These are phyloP conservation scores for Zophobas morio DNA, from an alignment of 1,140 invertebrate species.

Conservation along the genomic window DNA sequence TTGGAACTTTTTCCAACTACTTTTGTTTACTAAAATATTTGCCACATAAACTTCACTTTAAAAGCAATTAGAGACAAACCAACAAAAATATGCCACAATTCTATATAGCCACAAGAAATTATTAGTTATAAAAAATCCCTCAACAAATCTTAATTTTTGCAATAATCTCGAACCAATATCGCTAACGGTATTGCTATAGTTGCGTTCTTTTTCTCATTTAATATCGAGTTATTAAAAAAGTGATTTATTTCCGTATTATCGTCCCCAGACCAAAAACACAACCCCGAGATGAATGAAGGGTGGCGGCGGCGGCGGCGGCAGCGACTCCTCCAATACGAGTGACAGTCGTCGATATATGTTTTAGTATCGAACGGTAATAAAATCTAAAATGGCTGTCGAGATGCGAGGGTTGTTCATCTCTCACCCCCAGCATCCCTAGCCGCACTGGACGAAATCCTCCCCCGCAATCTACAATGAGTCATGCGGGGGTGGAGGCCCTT, in stretches of 20 bases:
- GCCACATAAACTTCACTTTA: neutral
- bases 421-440: slow-evolving; percentile 56
- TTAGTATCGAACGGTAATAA: slow-evolving; percentile 67
- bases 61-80: neutral
- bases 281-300: slow-evolving; percentile 17
- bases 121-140: no score
- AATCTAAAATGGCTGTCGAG: slow-evolving; percentile 66
- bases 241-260: slow-evolving; percentile 10
- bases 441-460: slow-evolving; percentile 45
- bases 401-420: slow-evolving; percentile 60
- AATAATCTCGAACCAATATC: no score
- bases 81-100: neutral
- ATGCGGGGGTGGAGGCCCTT: slow-evolving; percentile 51
- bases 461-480: slow-evolving; percentile 50
- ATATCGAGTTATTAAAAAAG: slow-evolving; percentile 1
- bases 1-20: neutral
- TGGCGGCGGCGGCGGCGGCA: slow-evolving; percentile 24
- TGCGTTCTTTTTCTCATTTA: neutral
- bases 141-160: no score
- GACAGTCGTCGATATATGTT: slow-evolving; percentile 63
- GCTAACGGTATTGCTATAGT: neutral
- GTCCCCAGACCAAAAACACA: slow-evolving; percentile 2
- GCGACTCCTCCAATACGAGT: slow-evolving; percentile 28
- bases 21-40: neutral
- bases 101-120: neutral